Conservation (phyloP, 2,113 vertebrate species). For the Toxostoma redivivum region DNA sequence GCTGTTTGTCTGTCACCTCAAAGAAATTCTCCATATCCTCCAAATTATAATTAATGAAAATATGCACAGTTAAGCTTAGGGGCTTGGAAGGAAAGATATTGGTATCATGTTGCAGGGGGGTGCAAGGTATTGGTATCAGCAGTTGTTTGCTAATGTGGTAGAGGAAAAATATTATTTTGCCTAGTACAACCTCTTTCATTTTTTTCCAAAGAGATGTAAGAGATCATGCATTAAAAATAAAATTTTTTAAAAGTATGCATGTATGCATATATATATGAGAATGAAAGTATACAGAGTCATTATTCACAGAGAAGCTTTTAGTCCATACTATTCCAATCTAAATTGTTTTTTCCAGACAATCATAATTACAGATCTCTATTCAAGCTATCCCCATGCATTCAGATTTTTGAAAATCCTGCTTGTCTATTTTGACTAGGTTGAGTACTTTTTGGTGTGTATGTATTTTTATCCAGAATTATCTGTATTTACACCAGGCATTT, state of each 20-base stretch:
- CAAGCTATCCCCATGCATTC: neutral
- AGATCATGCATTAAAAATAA: neutral
- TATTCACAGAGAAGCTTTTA: neutral
- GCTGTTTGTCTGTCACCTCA: slow-evolving; percentile 96
- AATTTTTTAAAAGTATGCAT: fast-evolving
- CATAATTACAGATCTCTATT: neutral
- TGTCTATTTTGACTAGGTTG: neutral
- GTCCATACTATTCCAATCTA: neutral
- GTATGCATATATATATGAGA: neutral
- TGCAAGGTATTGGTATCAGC: slow-evolving; percentile 20
- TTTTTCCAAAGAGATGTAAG: neutral
- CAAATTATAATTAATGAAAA: slow-evolving; percentile 76
- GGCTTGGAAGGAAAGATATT: slow-evolving; percentile 29
- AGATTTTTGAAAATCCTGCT: neutral
- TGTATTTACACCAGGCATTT: neutral
- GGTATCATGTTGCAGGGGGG: slow-evolving; percentile 14
- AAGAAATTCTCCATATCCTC: slow-evolving; percentile 70
- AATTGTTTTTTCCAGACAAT: neutral
- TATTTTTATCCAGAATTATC: neutral
- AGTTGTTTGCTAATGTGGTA: neutral
- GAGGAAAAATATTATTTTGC: neutral
- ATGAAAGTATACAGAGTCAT: neutral
- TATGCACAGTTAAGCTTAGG: slow-evolving; percentile 62
- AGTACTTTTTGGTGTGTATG: neutral
- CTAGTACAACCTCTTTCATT: neutral